These are phyloP conservation scores for Temnothorax curvispinosus DNA, from an alignment of 1,140 invertebrate species.

Conservation along the genomic window DNA sequence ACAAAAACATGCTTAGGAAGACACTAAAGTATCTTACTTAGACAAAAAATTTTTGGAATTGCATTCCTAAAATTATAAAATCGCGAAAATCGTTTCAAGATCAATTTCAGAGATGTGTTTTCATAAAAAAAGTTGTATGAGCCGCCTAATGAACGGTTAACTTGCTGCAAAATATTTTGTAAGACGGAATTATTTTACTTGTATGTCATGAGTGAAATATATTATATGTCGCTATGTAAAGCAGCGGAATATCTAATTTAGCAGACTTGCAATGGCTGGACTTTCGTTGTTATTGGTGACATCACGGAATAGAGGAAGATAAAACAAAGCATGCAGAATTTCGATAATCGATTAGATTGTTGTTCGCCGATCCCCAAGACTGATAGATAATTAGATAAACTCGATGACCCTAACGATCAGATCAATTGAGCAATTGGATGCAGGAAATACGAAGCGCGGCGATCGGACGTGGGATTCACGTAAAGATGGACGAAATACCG, in stretches of 20 bases:
- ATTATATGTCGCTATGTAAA: not conserved
- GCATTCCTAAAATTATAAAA: not conserved
- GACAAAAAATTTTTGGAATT: not conserved
- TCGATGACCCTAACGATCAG: not conserved
- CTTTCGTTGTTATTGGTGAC: not conserved
- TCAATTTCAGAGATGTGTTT: not conserved
- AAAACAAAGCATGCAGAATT: slow-evolving; percentile 16
- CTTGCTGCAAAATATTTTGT: not conserved
- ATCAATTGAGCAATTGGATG: not conserved
- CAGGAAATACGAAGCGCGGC: not conserved
- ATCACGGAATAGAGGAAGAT: not conserved
- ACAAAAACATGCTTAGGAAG: slow-evolving; percentile 55
- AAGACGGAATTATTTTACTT: not conserved
- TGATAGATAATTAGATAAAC: not conserved
- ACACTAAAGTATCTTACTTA: not conserved
- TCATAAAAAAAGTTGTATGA: not conserved
- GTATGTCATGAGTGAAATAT: not conserved
- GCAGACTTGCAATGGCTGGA: not conserved
- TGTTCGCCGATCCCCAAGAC: not conserved
- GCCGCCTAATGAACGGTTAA: not conserved
- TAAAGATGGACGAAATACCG: not conserved
- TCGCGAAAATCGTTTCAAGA: not conserved
- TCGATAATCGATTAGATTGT: not conserved
- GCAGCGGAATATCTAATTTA: not conserved
- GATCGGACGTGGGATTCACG: not conserved